Conservation (phyloP, 2,797 vertebrate species). For the Tamandua tetradactyla region DNA sequence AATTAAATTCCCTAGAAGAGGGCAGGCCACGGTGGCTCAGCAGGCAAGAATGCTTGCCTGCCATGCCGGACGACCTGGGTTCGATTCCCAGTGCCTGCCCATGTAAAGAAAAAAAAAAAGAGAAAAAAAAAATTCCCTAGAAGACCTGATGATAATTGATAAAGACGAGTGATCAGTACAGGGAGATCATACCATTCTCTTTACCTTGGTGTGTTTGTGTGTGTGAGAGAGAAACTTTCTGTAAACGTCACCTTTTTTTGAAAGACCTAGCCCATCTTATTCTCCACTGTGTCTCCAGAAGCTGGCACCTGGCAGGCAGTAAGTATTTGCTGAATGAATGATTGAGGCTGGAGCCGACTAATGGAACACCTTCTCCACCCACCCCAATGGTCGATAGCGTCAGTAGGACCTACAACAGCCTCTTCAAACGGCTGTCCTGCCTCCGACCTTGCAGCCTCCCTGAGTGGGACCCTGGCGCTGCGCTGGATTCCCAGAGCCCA, state of each 20-base stretch:
- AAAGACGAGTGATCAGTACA: neutral
- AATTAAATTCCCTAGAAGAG: constrained; percentile 40
- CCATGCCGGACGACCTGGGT: no score
- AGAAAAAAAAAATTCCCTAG: no score
- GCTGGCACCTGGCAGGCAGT: neutral
- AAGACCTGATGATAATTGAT: neutral
- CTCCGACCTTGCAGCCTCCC: neutral
- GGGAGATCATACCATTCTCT: neutral
- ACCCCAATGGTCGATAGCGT: neutral
- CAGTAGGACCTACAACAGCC: neutral
- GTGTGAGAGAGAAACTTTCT: neutral
- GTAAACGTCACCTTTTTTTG: neutral
- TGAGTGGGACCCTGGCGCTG: neutral
- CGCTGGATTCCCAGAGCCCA: neutral
- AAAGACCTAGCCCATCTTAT: neutral
- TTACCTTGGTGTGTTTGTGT: neutral
- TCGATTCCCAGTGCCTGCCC: no score
- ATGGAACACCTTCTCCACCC: neutral
- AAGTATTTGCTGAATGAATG: neutral
- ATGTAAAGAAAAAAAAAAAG: no score
- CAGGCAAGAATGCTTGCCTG: no score
- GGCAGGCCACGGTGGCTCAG: no score
- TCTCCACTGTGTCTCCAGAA: neutral
- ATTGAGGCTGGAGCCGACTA: neutral
- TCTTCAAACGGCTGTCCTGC: neutral